Base-by-base conservation (phyloP, 2,113 vertebrate species). In the Oreotrochilus melanogaster region DNA sequence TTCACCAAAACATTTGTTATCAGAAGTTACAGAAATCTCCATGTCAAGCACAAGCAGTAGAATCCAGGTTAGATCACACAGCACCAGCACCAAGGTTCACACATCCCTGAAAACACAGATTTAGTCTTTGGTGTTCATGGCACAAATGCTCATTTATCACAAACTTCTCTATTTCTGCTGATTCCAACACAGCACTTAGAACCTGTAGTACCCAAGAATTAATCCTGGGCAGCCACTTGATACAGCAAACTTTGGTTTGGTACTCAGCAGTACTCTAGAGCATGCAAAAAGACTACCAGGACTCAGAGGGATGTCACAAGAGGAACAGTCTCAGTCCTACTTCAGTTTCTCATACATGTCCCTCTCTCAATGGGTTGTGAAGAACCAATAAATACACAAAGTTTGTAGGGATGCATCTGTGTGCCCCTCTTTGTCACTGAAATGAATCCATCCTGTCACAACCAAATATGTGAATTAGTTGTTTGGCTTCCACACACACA, bases 361-460 rank as follows among this genome's bases (percentile, higher is more conserved):
- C 74, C 92, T 45, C 60, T 90, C 67, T 50, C 83, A 91, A 23
- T 23, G 64, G 56, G 51, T 74, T 78, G 61, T 91, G 84, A 78
- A n/a, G 76, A 19, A 90, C 74, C 24, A 94, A 72, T 27, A 84
- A 62, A 39, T 70, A 57, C 10, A 48, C 30, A 91, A 30, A 86
- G 78, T 81, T 70, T 91, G 64, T 51, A 94, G 51, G 35, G 84
- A 65, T 78, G 73, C 57, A 89, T 43, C 84, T 85, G 78, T 84
- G 69, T 62, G 61, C 48, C 85, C 89, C 37, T 80, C 31, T 61
- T 92, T 91, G 67, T 78, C 74, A 89, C 61, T 25, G 66, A 95
- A 78, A 94, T 47, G 37, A 86, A 84, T 81, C 65, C 84, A 91
- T 33, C 42, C 64, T 94, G 69, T 94, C 66, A 39, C 1, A 0